Percentiles rank a stretch among this genome's conserved stretches.
phyloP scores from a whole-genome alignment of 2,113 vertebrate species.

The Leptobrachium leishanense region DNA sequence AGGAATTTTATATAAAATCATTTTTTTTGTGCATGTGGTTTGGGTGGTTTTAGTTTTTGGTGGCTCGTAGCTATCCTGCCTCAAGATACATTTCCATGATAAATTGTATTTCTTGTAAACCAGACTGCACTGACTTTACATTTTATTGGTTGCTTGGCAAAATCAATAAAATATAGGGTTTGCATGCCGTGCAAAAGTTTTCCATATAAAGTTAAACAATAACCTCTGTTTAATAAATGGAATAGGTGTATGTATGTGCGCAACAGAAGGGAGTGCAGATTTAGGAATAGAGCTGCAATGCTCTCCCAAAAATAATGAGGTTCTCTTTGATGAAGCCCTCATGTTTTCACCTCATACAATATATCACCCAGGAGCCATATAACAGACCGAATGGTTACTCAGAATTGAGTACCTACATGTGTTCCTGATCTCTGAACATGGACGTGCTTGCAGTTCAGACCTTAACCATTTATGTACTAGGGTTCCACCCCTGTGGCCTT shows the following conservation, averaged over 20 bases:
- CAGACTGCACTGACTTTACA: constrained; percentile 35
- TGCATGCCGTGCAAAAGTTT: constrained; percentile 41
- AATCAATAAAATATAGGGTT: constrained; percentile 40
- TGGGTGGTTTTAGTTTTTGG: constrained; percentile 52
- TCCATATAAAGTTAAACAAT: constrained; percentile 48
- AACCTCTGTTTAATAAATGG: constrained; percentile 46
- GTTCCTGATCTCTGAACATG: constrained; percentile 29
- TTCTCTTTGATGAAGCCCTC: constrained; percentile 46
- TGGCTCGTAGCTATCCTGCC: constrained; percentile 52
- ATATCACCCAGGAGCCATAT: constrained; percentile 49
- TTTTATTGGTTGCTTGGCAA: constrained; percentile 44
- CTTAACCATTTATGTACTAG: not conserved
- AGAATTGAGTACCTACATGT: constrained; percentile 41
- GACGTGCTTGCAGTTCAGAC: constrained; percentile 23
- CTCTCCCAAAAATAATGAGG: constrained; percentile 47
- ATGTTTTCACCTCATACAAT: constrained; percentile 46
- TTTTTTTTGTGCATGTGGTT: constrained; percentile 61
- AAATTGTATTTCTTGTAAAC: constrained; percentile 65
- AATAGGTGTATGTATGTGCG: constrained; percentile 18
- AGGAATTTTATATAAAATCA: constrained; percentile 67
- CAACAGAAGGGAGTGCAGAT: constrained; percentile 32
- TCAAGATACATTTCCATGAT: constrained; percentile 63
- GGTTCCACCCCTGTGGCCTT: not conserved
- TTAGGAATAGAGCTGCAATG: constrained; percentile 35
- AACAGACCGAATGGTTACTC: constrained; percentile 34